Base-by-base conservation (phyloP, 2,797 vertebrate species). In the Tadarida brasiliensis region DNA sequence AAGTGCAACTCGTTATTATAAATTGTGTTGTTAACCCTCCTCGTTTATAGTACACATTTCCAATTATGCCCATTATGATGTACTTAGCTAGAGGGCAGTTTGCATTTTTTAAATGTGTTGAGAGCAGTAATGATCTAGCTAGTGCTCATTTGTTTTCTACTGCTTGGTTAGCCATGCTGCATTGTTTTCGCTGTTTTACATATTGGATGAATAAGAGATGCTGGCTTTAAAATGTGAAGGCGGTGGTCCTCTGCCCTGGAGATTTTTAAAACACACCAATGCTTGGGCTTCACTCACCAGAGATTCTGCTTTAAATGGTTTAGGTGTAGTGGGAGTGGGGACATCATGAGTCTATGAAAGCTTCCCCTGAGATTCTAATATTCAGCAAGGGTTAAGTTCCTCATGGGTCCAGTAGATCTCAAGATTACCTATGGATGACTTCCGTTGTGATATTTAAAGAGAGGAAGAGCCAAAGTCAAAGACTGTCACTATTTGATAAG, bases 81-180 rank as follows among this genome's bases (percentile, higher is more conserved):
- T 91, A 65, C 82, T 98, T 96, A 92, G 68, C 91, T 94, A 82
- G 59, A 96, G 96, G 85, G 94, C 83, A 96, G 70, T 15, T 65
- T 85, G 49, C 54, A 59, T 94, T 96, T 94, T 95, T 94, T 44
- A 94, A 92, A 86, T 80, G 61, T 92, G 56, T 92, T 74, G 73
- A 84, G 6, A 89, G 26, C 49, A 77, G 35, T 90, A 47, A 73
- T 91, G 65, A 91, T 91, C 96, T 94, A 94, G 59, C 68, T 73
- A 22, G 11, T 51, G 14, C 39, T 94, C 90, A 67, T 93, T 95
- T 95, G 65, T 56, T 94, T 92, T 95, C 67, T 51, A 0, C 91
- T 94, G 90, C 70, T 88, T 95, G 61, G 35, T 77, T 96, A 97
- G 94, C 49, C 73, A 92, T 68, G 59, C 30, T 81, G 3, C 17